Evolutionary conservation across 2,888 invertebrate species (phyloP).

Genomic region (Chouioia cunea): DNA sequence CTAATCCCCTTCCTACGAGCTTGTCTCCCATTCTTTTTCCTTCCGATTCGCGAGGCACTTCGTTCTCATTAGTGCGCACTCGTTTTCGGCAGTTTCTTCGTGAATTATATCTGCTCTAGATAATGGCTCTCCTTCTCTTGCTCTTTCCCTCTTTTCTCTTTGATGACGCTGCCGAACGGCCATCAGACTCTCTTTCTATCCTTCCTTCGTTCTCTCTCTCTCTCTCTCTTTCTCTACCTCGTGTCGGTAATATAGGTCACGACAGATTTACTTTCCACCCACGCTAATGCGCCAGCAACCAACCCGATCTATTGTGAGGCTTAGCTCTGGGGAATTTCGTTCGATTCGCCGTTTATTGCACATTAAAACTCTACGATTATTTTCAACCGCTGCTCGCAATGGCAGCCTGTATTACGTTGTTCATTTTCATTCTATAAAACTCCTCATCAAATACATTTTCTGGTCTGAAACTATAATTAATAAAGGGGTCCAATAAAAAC

Average conservation of each 20-base stretch:
- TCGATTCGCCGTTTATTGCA: too few species aligned
- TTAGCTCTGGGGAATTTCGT: too few species aligned
- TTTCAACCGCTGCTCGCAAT: too few species aligned
- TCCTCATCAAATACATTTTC: too few species aligned
- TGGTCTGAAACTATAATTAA: too few species aligned
- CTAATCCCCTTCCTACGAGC: background rate
- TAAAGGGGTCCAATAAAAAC: too few species aligned
- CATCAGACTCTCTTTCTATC: conserved; percentile 30
- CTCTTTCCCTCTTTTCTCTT: background rate
- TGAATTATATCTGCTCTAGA: conserved; percentile 34
- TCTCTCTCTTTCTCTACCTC: conserved; percentile 1
- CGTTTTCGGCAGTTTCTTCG: conserved; percentile 6
- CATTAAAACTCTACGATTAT: too few species aligned
- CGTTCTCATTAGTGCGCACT: conserved; percentile 21
- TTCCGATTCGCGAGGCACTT: conserved; percentile 14
- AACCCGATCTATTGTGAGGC: too few species aligned
- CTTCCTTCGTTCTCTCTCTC: too few species aligned
- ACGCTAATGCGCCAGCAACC: too few species aligned
- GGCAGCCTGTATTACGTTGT: too few species aligned
- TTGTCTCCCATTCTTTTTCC: background rate
- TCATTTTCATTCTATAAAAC: too few species aligned
- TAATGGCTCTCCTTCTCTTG: conserved; percentile 8
- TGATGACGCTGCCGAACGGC: conserved; percentile 12
- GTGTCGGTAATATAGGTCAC: conserved; percentile 43
- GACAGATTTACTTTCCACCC: conserved; percentile 32